Evolutionary conservation across 2,888 invertebrate genomes (phyloP).

Genomic region (Dicranocentrus wangi): DNA sequence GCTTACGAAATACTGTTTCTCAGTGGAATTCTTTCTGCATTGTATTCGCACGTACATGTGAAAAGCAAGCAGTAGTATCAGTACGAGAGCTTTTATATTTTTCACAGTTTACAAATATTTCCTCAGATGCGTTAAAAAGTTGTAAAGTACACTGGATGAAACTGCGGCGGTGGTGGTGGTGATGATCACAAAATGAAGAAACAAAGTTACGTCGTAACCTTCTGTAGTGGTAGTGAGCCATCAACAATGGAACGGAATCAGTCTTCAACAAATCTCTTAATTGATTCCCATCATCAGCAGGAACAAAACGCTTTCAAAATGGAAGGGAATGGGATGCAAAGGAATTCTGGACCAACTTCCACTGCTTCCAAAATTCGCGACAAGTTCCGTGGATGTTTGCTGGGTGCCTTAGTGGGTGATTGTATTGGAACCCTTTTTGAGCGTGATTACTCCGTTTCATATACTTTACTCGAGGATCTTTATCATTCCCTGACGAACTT

Average conservation of each 20-base stretch:
- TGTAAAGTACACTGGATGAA: neutral
- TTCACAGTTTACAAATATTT: constrained; percentile 40
- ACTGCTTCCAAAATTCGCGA: constrained; percentile 71
- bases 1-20: constrained; percentile 43
- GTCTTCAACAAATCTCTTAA: constrained; percentile 28
- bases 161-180: too few species aligned
- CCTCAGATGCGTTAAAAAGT: neutral
- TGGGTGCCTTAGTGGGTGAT: constrained; percentile 82
- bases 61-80: constrained; percentile 35
- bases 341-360: neutral
- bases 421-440: constrained; percentile 83
- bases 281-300: neutral
- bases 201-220: constrained; percentile 53
- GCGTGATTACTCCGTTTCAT: constrained; percentile 76
- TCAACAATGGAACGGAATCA: constrained; percentile 38
- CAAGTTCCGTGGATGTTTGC: constrained; percentile 81
- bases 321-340: constrained; percentile 18
- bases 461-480: constrained; percentile 75
- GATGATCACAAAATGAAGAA: constrained; percentile 27
- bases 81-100: neutral
- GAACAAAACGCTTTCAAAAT: constrained; percentile 5
- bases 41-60: constrained; percentile 44
- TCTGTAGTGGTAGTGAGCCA: constrained; percentile 35
- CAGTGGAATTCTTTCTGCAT: neutral
- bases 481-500: constrained; percentile 63